phyloP scores from a whole-genome alignment of 2,888 invertebrate genomes.

The Hypolimnas misippus region DNA sequence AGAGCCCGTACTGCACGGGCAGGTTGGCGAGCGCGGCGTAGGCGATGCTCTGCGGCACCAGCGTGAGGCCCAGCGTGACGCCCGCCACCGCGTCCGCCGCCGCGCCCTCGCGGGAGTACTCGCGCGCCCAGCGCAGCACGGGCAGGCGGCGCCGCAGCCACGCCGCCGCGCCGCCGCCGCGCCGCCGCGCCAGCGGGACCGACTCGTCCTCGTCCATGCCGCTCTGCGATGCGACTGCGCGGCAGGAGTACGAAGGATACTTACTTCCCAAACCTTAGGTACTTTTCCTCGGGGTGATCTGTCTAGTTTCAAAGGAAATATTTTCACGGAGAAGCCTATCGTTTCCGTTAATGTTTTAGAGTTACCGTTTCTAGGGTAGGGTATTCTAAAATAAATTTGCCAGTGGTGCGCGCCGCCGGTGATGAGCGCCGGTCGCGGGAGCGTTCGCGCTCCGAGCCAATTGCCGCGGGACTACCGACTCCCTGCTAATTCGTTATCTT shows the following conservation, averaged over 20 bases:
- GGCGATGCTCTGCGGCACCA: constrained; percentile 97
- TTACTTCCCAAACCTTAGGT: neutral
- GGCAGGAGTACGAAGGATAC: neutral
- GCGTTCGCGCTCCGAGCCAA: constrained; percentile 32
- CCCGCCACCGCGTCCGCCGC: constrained; percentile 94
- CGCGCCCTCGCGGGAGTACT: constrained; percentile 87
- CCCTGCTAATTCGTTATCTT: constrained; percentile 32
- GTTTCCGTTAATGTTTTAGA: neutral
- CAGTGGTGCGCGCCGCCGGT: no score
- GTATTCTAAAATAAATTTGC: neutral
- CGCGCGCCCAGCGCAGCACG: constrained; percentile 86
- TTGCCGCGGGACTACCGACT: constrained; percentile 31
- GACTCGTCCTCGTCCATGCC: constrained; percentile 53
- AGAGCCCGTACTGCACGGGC: constrained; percentile 95
- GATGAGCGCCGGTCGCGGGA: constrained; percentile 33
- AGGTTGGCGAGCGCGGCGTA: constrained; percentile 94
- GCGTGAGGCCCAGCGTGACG: constrained; percentile 93
- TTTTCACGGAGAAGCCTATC: neutral
- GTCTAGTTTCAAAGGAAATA: no score
- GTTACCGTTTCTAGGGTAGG: neutral
- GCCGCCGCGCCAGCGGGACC: constrained; percentile 40
- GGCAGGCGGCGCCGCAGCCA: constrained; percentile 67
- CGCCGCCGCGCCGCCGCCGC: constrained; percentile 47
- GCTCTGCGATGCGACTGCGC: neutral
- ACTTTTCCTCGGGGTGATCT: no score